Evolutionary conservation across 2,113 vertebrate species (phyloP), one percentile per base, ranked within the genome.

Genomic region (Hydrolagus affinis): DNA sequence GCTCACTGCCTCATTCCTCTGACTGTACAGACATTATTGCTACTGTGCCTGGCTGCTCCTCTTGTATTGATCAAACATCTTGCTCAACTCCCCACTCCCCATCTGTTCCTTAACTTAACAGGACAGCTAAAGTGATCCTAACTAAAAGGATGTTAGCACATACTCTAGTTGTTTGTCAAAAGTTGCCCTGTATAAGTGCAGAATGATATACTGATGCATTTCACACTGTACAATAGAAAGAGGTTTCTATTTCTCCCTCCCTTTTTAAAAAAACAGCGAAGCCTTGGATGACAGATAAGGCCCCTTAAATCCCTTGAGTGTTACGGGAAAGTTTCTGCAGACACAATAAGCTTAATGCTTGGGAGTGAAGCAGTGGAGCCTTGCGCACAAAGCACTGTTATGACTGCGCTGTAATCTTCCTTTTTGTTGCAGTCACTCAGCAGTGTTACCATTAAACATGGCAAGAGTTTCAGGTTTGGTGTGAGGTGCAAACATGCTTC

Each of bases 231-330:
- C 85, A 88, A 86, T 80, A 88, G 86, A 87, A 87, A 88, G 25
- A 30, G 17, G 62, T 66, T 66, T 83, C 78, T 44, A 68, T 66
- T 83, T 14, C 19, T 60, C 60, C 14, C 62, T 44, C 44, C 44
- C 44, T 44, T 92, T 94, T 92, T 88, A 90, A 86, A 87, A 87
- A 90, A 89, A 89, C 91, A 90, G 89, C 87, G 86, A 90, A 90
- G 86, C 64, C 87, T 87, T 76, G 87, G 66, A 87, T 88, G 89
- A 83, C 87, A 89, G 91, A 90, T 91, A 91, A 91, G 88, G 86
- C 86, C 74, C 85, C 88, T 90, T 89, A 91, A 94, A 88, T 86
- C 83, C 88, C 89, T 86, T 87, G 86, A 91, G 87, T 85, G 69
- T 91, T 87, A 88, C 85, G 87, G 85, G 75, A 88, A 89, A 86